Base-by-base conservation (phyloP, 2,888 invertebrate species). In the Ornithoptera alexandrae region DNA sequence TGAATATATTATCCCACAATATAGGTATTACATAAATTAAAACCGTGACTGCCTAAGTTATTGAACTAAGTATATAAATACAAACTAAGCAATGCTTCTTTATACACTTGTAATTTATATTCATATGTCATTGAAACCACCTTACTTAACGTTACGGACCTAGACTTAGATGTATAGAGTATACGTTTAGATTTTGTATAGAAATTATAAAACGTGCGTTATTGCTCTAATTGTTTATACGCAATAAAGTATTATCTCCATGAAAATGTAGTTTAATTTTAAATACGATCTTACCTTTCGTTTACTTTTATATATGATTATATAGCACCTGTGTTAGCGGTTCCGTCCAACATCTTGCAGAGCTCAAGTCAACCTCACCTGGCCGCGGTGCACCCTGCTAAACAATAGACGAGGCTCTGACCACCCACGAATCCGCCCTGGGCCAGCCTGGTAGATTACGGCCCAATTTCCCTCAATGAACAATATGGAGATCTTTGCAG, bases 171-270 rank as follows among this genome's bases (percentile, higher is more conserved):
- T 65, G 60, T 74, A 61, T 70, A 72, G 66, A 69, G 71, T 73
- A 70, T 73, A 68, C 74, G 73, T 74, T 74, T 67, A 74, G 65
- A 69, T 67, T 75, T 74, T 81, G 78, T 81, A 81, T 77, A 84
- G 76, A 82, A 75, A 79, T 76, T 74, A 70, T 66, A 73, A 66
- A 72, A 65, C 60, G 30, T 62, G 65, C 56, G 65, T 69, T 78
- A 79, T 77, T 87, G 85, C 86, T 88, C 58, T 15, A 12, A 50
- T 50, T 67, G 76, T 84, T 84, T 87, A 86, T 82, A 81, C 78
- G 81, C 76, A 84, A 84, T 87, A 87, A 88, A 90, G 77, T 86
- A 86, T 88, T 86, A 86, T 79, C 75, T 79, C 80, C 81, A 74
- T 68, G 72, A 67, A 59, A 68, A 22, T 68, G n/a, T 68, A 74